Evolutionary conservation across 2,797 vertebrate species (phyloP).

Genomic region (Sternarchorhynchus goeldii): DNA sequence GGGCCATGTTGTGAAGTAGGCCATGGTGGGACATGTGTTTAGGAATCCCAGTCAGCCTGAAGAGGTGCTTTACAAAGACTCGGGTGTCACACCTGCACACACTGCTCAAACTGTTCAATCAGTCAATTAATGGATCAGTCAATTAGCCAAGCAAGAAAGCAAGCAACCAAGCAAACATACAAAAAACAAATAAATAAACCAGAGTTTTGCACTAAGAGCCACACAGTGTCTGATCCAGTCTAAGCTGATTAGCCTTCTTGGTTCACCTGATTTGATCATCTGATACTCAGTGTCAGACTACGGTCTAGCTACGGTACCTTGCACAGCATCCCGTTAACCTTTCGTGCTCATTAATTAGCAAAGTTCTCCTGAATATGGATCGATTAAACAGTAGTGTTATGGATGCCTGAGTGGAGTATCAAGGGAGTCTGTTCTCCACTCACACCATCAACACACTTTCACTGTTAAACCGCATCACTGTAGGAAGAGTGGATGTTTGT

Average conservation of each 20-base stretch:
- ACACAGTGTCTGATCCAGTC: constrained; percentile 52
- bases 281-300: constrained; percentile 58
- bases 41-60: too few species aligned
- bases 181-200: constrained; percentile 42
- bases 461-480: too few species aligned
- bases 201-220: constrained; percentile 55
- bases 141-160: too few species aligned
- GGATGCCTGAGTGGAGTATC: neutral
- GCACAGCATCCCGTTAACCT: constrained; percentile 68
- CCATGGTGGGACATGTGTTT: too few species aligned
- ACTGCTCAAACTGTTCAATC: neutral
- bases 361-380: constrained; percentile 62
- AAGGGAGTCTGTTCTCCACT: neutral
- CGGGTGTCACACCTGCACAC: too few species aligned
- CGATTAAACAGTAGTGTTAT: constrained; percentile 51
- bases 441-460: neutral
- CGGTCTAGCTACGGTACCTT: constrained; percentile 61
- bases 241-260: constrained; percentile 71
- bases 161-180: too few species aligned
- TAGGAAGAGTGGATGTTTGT: too few species aligned
- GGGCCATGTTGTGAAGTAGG: too few species aligned
- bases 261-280: constrained; percentile 63
- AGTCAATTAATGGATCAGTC: neutral
- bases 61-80: too few species aligned
- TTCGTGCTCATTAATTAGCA: constrained; percentile 67